Evolutionary conservation across 2,113 vertebrate species (phyloP), one percentile per base, ranked within the genome.

Genomic region (Trachemys scripta): DNA sequence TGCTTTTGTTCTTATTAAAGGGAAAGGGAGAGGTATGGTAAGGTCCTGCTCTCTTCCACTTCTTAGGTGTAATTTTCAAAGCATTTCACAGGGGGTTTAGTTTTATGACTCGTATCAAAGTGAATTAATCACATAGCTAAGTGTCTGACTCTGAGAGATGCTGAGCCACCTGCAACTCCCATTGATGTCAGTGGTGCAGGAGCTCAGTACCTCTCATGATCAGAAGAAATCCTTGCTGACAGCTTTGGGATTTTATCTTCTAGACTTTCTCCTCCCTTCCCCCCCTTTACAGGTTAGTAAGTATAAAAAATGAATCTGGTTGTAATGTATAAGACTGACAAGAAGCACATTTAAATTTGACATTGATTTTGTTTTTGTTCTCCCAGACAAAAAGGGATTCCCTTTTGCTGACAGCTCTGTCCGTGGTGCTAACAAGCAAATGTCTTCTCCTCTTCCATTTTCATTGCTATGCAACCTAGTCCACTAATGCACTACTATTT

Each of bases 391-490:
- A 75, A 57, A 14, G 85, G 80, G 85, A 50, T 94, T 38, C n/a
- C 82, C 86, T 65, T 8, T n/a, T 45, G 47, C 88, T 76, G 84
- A 35, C 85, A 75, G 86, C 95, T 94, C 96, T 98, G 97, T 98
- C 97, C 89, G 51, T 97, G 97, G 95, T 97, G 69, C 97, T 97
- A 96, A 96, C 85, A 57, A 79, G 75, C 45, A 86, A 86, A 69
- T 59, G 2, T 53, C 16, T 87, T 91, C 89, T 47, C 89, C 51
- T 50, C 85, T 78, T 65, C 84, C 25, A 51, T 78, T 56, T 42
- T 85, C 38, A 2, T 3, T 11, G 4, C 50, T 31, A 3, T 2
- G 9, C 2, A 4, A 8, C 57, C 5, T 10, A 1, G 4, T 35
- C 22, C 53, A 75, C 14, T 8, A 27, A 2, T 2, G n/a, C 80